phyloP scores from a whole-genome alignment of 2,797 vertebrate species.

The Microctenopoma lineatum region DNA sequence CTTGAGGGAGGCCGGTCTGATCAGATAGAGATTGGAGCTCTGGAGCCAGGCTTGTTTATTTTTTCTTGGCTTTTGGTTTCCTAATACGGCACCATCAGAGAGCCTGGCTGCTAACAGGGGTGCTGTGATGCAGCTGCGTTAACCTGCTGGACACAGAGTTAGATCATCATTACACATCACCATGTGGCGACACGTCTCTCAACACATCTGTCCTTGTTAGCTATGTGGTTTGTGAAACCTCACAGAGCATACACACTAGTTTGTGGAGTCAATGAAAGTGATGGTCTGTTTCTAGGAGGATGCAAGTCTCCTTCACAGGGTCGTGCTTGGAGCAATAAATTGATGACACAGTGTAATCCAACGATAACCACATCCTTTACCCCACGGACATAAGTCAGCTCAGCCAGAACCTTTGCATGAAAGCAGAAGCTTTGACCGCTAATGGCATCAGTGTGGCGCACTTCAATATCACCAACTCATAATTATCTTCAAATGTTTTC shows the following conservation, averaged over 20 bases:
- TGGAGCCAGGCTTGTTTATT: constrained; percentile 65
- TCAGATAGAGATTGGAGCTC: constrained; percentile 68
- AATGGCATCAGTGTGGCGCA: constrained; percentile 55
- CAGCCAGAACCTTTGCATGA: constrained; percentile 30
- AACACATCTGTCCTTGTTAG: neutral
- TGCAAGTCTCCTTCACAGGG: neutral
- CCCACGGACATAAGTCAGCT: constrained; percentile 24
- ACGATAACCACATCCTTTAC: constrained; percentile 45
- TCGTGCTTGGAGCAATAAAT: neutral
- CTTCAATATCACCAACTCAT: constrained; percentile 53
- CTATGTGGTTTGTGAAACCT: neutral
- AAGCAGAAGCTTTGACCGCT: constrained; percentile 58
- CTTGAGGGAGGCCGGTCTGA: constrained; percentile 58
- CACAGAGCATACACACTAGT: neutral
- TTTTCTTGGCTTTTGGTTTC: constrained; percentile 60
- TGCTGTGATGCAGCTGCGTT: neutral
- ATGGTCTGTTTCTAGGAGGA: constrained; percentile 11
- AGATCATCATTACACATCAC: constrained; percentile 34
- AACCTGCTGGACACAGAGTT: constrained; percentile 28
- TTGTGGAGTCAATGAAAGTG: constrained; percentile 11
- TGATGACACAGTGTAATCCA: constrained; percentile 19
- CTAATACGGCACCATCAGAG: constrained; percentile 42
- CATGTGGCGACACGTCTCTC: constrained; percentile 41
- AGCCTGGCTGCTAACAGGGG: constrained; percentile 15
- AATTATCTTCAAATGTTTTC: constrained; percentile 66